Evolutionary conservation across 2,888 invertebrate species (phyloP), one percentile per base, ranked within the genome.

Genomic region (Penaeus monodon): DNA sequence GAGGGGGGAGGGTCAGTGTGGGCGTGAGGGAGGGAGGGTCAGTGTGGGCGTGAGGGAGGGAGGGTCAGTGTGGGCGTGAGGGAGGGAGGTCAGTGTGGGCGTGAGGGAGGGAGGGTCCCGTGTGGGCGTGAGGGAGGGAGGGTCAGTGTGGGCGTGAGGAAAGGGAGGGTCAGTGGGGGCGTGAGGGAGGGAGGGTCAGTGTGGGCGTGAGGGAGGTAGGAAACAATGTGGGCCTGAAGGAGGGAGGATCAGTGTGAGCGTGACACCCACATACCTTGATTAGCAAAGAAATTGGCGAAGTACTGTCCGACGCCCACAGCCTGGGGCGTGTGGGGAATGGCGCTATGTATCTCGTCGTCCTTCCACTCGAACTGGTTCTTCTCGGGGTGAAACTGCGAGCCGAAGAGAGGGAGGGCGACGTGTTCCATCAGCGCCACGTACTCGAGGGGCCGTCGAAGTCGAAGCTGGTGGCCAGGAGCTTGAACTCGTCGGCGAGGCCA

Each of bases 341-440:
- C 66, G 12, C 49, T 20, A 49, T 85, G 81, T 0, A 0, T n/a
- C 22, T 64, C 44, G 70, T 84, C 86, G 22, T 29, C 90, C 0
- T 93, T 92, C 95, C 95, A 97, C 92, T 97, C 97, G 91, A 95
- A 98, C 0, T 94, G 92, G 91, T 94, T 95, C 91, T 97, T 97
- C 92, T 98, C 98, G 0, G 98, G 98, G 92, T 98, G 98, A 92
- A 97, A 98, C 92, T 98, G 97, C 0, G 95, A 93, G 0, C 96
- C 98, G 92, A 95, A 98, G 91, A 97, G 95, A 17, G 98, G 98
- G 89, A 93, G 95, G 91, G 93, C 93, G 14, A 91, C 93, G 90
- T 96, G 95, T 93, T 98, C 98, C 88, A 96, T 93, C 0, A 95
- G 94, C 0, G 97, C 96, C 65, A 98, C 94, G 91, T 96, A 98